Base-by-base conservation (phyloP, 2,113 vertebrate species). In the Cacatua alba region DNA sequence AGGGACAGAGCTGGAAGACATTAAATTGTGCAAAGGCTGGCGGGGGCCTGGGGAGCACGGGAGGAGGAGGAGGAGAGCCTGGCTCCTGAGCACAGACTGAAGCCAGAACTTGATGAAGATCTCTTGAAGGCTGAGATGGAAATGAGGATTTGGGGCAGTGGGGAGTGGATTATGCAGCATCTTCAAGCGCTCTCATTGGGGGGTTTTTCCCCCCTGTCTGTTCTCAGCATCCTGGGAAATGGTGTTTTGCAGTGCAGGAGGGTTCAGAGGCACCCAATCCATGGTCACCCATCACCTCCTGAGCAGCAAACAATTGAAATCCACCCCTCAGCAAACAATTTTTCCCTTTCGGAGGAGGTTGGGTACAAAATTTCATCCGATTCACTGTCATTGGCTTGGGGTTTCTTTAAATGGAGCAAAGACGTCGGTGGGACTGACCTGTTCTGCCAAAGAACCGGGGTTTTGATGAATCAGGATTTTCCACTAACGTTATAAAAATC, bases 1-100 rank as follows among this genome's bases (percentile, higher is more conserved):
- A 97, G 97, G 97, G 97, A 95, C 98, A 97, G 97, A 97, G 97
- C 92, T 59, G 95, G 41, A 97, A 97, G 97, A 96, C 96, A 95
- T 97, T 95, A 97, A 98, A 97, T 97, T 76, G 97, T 62, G 53
- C 12, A 14, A 93, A 92, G 82, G 96, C 95, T 65, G 90, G 83
- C 3, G 20, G 79, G 86, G 92, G 95, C 79, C 85, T 68, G 89
- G 95, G 93, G 95, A 91, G 88, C 0, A 0, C 2, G 3, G 70
- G 55, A 77, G 81, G 39, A 41, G 39, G 39, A 41, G 39, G 2
- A 0, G 80, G 68, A 88, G 80, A 48, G 49, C 85, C 48, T 31
- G 49, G 83, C 86, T 94, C 94, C 80, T 37, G 63, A 0, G 9
- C 51, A 3, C 57, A 28, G 67, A 81, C 15, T 88, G 86, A 44